Evolutionary conservation across 2,888 invertebrate genomes (phyloP).

Genomic region (Polia nebulosa): DNA sequence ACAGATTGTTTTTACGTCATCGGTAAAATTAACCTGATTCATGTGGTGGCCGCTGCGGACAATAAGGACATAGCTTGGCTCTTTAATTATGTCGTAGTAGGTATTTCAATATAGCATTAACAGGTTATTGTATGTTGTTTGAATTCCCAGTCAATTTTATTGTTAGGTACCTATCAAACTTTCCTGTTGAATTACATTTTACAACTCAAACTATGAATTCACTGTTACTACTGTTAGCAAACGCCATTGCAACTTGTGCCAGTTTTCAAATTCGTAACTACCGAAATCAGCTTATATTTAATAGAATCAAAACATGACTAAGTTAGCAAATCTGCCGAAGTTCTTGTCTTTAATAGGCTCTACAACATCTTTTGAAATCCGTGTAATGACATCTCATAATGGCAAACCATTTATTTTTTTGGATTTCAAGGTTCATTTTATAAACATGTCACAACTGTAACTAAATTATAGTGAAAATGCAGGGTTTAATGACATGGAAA

Average conservation of each 20-base stretch:
- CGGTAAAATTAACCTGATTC: conserved; percentile 83
- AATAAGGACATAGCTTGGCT: conserved; percentile 56
- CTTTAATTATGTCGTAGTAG: conserved; percentile 48
- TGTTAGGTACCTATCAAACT: conserved; percentile 9
- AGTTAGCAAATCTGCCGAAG: not conserved
- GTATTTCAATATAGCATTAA: conserved; percentile 20
- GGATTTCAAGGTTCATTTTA: not conserved
- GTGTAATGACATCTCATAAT: conserved; percentile 2
- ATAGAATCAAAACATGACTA: not conserved
- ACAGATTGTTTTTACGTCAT: conserved; percentile 79
- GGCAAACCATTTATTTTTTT: not conserved
- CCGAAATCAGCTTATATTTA: not conserved
- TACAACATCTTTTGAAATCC: not conserved
- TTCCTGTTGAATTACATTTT: conserved; percentile 34
- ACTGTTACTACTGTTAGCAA: not conserved
- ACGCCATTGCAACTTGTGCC: not conserved
- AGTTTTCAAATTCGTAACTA: conserved; percentile 5
- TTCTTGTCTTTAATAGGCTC: not conserved
- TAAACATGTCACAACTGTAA: not conserved
- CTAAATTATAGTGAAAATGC: not conserved
- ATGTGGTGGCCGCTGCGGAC: conserved; percentile 69
- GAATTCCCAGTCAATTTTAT: conserved; percentile 38
- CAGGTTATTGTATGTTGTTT: conserved; percentile 25
- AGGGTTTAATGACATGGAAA: conserved; percentile 23
- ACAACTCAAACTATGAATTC: not conserved